These are phyloP conservation scores for Drosophila guanche DNA, from an alignment of 1,140 invertebrate genomes.

Conservation along the genomic window DNA sequence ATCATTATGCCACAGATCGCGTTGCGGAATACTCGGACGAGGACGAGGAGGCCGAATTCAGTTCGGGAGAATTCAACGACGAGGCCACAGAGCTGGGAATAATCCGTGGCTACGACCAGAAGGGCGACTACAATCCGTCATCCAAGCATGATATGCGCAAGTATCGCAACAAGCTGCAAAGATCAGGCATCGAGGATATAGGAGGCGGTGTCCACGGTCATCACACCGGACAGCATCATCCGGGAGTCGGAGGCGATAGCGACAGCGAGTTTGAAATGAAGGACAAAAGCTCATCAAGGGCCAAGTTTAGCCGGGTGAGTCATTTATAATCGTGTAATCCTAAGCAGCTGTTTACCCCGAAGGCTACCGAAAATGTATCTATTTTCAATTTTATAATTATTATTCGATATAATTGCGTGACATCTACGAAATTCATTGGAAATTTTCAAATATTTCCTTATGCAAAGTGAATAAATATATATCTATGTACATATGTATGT, in stretches of 20 bases:
- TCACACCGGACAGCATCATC: conserved; percentile 60
- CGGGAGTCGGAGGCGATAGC: conserved; percentile 73
- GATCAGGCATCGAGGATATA: conserved; percentile 78
- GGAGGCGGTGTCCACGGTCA: conserved; percentile 67
- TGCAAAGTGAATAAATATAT: conserved; percentile 59
- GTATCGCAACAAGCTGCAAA: conserved; percentile 82
- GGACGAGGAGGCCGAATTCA: conserved; percentile 88
- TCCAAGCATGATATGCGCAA: conserved; percentile 83
- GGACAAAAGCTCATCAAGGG: conserved; percentile 83
- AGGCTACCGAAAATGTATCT: conserved; percentile 15
- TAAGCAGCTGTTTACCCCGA: conserved; percentile 48
- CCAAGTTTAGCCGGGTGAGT: conserved; percentile 83
- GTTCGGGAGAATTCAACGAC: conserved; percentile 88
- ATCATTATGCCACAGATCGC: conserved; percentile 84
- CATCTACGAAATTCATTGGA: background rate
- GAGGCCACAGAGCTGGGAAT: conserved; percentile 84
- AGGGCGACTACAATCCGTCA: conserved; percentile 77
- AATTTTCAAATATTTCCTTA: conserved; percentile 56
- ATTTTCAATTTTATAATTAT: conserved; percentile 33
- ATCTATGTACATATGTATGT: no score
- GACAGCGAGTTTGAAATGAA: conserved; percentile 86
- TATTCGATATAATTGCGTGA: conserved; percentile 44
- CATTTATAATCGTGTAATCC: conserved; percentile 40
- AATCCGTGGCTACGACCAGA: conserved; percentile 74
- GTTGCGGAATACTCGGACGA: conserved; percentile 88